Evolutionary conservation across 2,113 vertebrate species (phyloP), one percentile per base, ranked within the genome.

Genomic region (Perognathus longimembris): DNA sequence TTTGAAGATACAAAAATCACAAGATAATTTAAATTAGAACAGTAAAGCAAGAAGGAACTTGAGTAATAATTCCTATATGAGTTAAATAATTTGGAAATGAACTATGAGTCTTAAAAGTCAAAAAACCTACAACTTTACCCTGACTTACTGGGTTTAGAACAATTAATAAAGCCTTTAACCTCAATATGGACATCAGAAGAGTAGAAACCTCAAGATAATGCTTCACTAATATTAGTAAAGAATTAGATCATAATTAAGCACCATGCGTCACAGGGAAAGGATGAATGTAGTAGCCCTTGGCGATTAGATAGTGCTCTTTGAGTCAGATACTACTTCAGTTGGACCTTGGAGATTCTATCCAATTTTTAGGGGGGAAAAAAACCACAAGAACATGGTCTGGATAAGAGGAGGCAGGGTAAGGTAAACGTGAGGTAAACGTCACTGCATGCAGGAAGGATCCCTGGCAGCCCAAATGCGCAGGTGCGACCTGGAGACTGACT

Each of bases 1-100:
- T 85, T 21, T 30, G 84, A 61, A 85, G 24, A 87, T 22, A 28
- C 36, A 74, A 69, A 89, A 83, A 90, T 61, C 30, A 85, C 40
- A 78, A 82, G 64, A 75, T 30, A 40, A 85, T 10, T 1, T 89
- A 66, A 84, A 78, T 59, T 38, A 79, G 30, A 88, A 74, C 6
- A 66, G 26, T 11, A 26, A 17, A 82, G 18, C 85, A 78, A 74
- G 21, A 70, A 88, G 45, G 86, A 78, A 90, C 11, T 18, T 26
- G 11, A 24, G 6, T 81, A 34, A 71, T 88, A n/a, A 71, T 34
- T 80, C 36, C 59, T 34, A 50, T 66, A 42, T 54, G 30, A 17
- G 71, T 9, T 70, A 69, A 86, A 38, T 28, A 88, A 59, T 36
- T 4, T 70, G 7, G 20, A 38, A 11, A 59, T 32, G 42, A 1